phyloP scores from a whole-genome alignment of 2,113 vertebrate species.

The Callaeas wilsoni region DNA sequence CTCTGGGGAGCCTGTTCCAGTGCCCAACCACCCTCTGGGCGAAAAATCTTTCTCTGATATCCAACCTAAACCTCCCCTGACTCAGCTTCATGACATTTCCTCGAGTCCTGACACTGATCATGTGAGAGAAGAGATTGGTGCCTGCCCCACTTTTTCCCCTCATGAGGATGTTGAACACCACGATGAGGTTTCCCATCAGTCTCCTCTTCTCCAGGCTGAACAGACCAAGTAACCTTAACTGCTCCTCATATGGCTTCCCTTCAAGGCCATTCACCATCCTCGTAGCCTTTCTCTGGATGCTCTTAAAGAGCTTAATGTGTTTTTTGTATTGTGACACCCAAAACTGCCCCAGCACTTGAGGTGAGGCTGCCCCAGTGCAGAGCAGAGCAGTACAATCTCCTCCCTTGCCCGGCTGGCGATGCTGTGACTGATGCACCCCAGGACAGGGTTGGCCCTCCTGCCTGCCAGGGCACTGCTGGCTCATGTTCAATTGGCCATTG shows the following conservation, averaged over 20 bases:
- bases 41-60: not conserved
- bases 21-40: rapidly evolving
- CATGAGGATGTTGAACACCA: not conserved
- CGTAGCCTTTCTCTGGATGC: rapidly evolving
- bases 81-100: not conserved
- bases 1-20: not conserved
- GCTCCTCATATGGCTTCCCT: rapidly evolving
- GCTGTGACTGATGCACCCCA: not conserved
- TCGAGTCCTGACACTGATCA: not conserved
- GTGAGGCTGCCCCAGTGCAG: rapidly evolving
- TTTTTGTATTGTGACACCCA: no score
- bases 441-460: rapidly evolving
- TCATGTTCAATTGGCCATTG: rapidly evolving
- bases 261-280: no score
- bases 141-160: not conserved
- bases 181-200: not conserved
- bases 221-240: not conserved
- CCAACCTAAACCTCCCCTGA: not conserved
- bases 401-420: rapidly evolving
- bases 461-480: not conserved
- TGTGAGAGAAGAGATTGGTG: not conserved
- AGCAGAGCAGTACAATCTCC: not conserved
- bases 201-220: not conserved
- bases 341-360: rapidly evolving
- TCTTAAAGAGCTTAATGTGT: not conserved